phyloP scores from a whole-genome alignment of 2,113 vertebrate genomes.

The Salvelinus fontinalis region DNA sequence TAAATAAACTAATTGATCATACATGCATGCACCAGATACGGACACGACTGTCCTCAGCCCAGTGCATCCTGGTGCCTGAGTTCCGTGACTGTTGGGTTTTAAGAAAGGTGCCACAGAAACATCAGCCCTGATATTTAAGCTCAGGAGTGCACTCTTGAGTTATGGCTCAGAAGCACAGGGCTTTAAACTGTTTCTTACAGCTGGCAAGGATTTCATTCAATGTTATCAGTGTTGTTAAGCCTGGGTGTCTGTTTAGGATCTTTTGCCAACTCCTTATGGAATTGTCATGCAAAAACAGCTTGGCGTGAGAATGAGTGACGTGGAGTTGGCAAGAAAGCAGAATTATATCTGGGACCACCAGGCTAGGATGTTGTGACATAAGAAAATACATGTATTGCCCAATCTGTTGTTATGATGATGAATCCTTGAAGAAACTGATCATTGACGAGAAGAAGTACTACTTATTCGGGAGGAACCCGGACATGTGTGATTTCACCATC shows the following conservation, averaged over 20 bases:
- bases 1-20: too few relatives aligned
- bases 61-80: conserved; percentile 64
- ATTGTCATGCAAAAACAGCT: too few relatives aligned
- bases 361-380: background rate
- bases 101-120: conserved; percentile 86
- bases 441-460: conserved; percentile 99
- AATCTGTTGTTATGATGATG: background rate
- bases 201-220: background rate
- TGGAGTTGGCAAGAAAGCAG: too few relatives aligned
- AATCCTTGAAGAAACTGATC: conserved; percentile 88
- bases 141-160: conserved; percentile 85
- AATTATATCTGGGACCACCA: too few relatives aligned
- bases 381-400: background rate
- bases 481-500: conserved; percentile 97
- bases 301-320: too few relatives aligned
- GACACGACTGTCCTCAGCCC: conserved; percentile 80
- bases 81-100: conserved; percentile 81
- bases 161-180: conserved; percentile 94
- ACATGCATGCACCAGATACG: conserved; percentile 87
- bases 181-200: background rate
- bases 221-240: background rate
- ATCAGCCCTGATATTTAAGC: conserved; percentile 90
- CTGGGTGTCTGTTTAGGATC: too few relatives aligned
- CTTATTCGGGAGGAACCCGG: conserved; percentile 97
- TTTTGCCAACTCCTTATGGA: too few relatives aligned